Evolutionary conservation across 1,140 invertebrate species (phyloP).

Genomic region (Oryctes rhinoceros): DNA sequence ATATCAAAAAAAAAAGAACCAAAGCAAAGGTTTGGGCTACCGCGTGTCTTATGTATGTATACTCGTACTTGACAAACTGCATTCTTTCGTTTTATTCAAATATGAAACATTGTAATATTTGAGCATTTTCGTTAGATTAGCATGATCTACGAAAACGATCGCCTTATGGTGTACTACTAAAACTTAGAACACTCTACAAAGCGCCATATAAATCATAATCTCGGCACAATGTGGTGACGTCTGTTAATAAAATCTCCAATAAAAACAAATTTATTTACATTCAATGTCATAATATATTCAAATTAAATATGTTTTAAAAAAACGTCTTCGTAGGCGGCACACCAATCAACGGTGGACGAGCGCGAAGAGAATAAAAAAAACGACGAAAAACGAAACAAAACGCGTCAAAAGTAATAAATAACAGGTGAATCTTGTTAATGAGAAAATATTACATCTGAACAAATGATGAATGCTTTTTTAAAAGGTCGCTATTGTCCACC

Average conservation of each 20-base stretch:
- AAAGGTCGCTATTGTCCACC: slow-evolving; percentile 43
- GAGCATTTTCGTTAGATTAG: too few relatives aligned
- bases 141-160: too few relatives aligned
- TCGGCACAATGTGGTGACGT: slow-evolving; percentile 46
- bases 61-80: too few relatives aligned
- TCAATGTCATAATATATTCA: slow-evolving; percentile 52
- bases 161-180: background rate
- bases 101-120: too few relatives aligned
- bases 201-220: slow-evolving; percentile 43
- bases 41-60: too few relatives aligned
- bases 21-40: too few relatives aligned
- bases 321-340: slow-evolving; percentile 30
- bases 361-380: slow-evolving; percentile 24
- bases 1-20: too few relatives aligned
- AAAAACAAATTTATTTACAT: slow-evolving; percentile 49
- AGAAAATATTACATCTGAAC: slow-evolving; percentile 49
- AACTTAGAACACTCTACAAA: slow-evolving; percentile 27
- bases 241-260: slow-evolving; percentile 48
- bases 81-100: too few relatives aligned
- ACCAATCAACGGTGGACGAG: slow-evolving; percentile 32
- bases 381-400: slow-evolving; percentile 44
- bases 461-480: slow-evolving; percentile 50
- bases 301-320: slow-evolving; percentile 47
- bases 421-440: slow-evolving; percentile 50
- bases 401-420: slow-evolving; percentile 49